A percentile compares a stretch with the other conserved stretches of the same genome.
phyloP scores from a whole-genome alignment of 1,140 invertebrate genomes.

The Drosophila tani region DNA sequence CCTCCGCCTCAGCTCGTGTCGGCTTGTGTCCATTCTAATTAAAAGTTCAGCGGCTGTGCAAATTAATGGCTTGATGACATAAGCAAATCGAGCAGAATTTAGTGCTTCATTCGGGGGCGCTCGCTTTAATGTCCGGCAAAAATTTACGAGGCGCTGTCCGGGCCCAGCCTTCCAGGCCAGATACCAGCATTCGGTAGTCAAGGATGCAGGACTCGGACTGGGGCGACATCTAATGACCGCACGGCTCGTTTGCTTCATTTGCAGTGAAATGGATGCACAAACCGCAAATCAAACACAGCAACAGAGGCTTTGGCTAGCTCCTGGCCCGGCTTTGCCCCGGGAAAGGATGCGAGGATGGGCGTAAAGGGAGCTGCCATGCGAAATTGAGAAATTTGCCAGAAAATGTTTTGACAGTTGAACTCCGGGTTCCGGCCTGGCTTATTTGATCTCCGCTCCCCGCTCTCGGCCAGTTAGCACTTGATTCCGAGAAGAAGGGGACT shows the following conservation, averaged over 20 bases:
- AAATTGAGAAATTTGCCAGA: slow-evolving; percentile 31
- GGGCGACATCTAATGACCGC: slow-evolving; percentile 72
- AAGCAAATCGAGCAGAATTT: slow-evolving; percentile 48
- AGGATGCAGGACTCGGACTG: slow-evolving; percentile 40
- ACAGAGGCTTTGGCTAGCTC: slow-evolving; percentile 11
- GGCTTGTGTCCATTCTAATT: slow-evolving; percentile 50
- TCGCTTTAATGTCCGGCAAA: slow-evolving; percentile 54
- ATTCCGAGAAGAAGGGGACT: background rate
- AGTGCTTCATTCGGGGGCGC: slow-evolving; percentile 6
- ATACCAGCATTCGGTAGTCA: slow-evolving; percentile 15
- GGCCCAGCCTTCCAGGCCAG: slow-evolving; percentile 16
- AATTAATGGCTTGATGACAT: slow-evolving; percentile 51
- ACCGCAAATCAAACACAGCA: slow-evolving; percentile 81
- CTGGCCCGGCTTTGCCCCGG: background rate
- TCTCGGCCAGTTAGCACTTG: slow-evolving; percentile 32
- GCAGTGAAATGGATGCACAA: slow-evolving; percentile 79
- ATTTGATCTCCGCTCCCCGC: slow-evolving; percentile 21
- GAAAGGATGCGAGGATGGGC: background rate
- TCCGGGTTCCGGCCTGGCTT: slow-evolving; percentile 1
- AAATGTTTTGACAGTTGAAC: slow-evolving; percentile 41
- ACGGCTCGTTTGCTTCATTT: slow-evolving; percentile 81
- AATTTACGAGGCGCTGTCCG: slow-evolving; percentile 14
- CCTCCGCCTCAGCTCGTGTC: background rate
- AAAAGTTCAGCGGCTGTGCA: slow-evolving; percentile 58
- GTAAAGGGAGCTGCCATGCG: slow-evolving; percentile 3